Base-by-base conservation (phyloP, 2,888 invertebrate species). In the Luffia ferchaultella region DNA sequence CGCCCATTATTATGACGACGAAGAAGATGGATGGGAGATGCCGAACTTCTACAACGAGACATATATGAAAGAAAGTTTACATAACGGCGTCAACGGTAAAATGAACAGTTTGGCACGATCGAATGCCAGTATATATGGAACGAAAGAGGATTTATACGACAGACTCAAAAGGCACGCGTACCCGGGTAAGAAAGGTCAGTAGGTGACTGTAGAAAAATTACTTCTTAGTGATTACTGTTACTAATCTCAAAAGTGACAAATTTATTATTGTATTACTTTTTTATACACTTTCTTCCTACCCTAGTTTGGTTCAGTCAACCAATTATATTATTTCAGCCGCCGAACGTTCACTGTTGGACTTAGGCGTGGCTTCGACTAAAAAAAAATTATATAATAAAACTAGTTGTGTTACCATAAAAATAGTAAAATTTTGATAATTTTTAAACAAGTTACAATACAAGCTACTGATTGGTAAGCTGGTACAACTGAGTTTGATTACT, bases 11-110 rank as follows among this genome's bases (percentile, higher is more conserved):
- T 96, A 96, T 62, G 96, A 96, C 67, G 96, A 96, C 61, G 96
- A 96, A 68, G 96, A 96, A 74, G 96, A 96, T 63, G 96, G 96
- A 46, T 96, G 96, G 96, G 96, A 96, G 70, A 96, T 96, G 96
- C 96, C 96, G 0, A 96, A 96, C 76, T 96, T 96, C 76, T 96
- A 96, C 79, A 96, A 96, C 71, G 96, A 96, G 77, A 95, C 96
- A 1, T 96, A 96, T 68, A 95, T 96, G 95, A 96, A 96, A 80
- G 95, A 95, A 84, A 89, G 95, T 67, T 87, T 96, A 51, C 95
- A 95, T 73, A 94, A 92, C 61, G 91, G 92, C 18, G 90, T 91
- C 75, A 90, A 89, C 61, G 92, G 91, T 18, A 95, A 95, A 76
- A 93, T 95, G 92, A 96, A 95, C 80, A 95, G 95, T 75, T 86